Evolutionary conservation across 1,140 invertebrate genomes (phyloP), one percentile per base, ranked within the genome.

Genomic region (Sycophila sp.): DNA sequence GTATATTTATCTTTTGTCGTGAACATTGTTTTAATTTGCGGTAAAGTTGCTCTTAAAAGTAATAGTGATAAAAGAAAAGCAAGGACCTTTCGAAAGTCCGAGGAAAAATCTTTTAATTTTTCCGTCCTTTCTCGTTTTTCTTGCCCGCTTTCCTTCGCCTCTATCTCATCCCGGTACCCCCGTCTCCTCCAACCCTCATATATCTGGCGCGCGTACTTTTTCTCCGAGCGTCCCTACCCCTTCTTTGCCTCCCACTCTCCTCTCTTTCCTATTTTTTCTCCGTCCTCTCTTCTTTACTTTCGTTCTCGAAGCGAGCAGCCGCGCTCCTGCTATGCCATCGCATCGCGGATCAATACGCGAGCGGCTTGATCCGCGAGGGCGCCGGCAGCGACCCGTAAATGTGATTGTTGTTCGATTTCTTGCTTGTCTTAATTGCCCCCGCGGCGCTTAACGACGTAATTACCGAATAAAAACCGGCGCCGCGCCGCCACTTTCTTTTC

Each of bases 331-430:
- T 63, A 65, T 45, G 30, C 67, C 62, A 51, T 76, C 67, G 71
- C 72, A 77, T 80, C 75, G 78, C 53, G 79, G 81, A 84, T 85
- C 82, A 80, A 84, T 84, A 83, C 75, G 77, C 75, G n/a, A n/a
- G 42, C 28, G 11, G 40, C 64, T 81, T 80, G 73, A n/a, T n/a
- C n/a, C n/a, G n/a, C n/a, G n/a, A 73, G 68, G 73, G 74, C 32
- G 22, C 32, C 64, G 45, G 69, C 53, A 40, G 11, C 32, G 15
- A 36, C 63, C 77, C 69, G 78, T 82, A 83, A 82, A 82, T 80
- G 78, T 78, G 80, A 81, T 81, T 80, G 80, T 82, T 82, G 81
- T 81, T 85, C 80, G 80, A 84, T 86, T 84, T 84, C 81, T 83
- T 82, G 75, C 76, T n/a, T n/a, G 78, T 79, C 79, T 82, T 84